Conservation (phyloP, 2,888 invertebrate species). For the Metalampra italica region DNA sequence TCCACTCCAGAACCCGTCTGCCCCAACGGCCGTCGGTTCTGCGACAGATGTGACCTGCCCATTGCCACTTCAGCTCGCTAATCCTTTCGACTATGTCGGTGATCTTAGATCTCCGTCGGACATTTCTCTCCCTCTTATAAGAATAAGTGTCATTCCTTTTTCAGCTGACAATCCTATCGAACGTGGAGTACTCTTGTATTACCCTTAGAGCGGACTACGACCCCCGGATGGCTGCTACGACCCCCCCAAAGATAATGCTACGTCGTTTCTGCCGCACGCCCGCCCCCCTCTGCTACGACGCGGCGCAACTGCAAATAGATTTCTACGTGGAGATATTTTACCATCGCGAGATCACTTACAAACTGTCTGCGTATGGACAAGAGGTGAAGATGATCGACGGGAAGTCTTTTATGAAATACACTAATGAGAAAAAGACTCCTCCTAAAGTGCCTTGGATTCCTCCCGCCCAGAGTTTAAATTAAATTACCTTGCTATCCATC, state of each 20-base stretch:
- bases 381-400: slow-evolving; percentile 19
- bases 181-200: slow-evolving; percentile 1
- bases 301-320: slow-evolving; percentile 28
- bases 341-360: slow-evolving; percentile 14
- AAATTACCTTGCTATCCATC: too few species aligned
- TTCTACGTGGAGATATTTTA: slow-evolving; percentile 34
- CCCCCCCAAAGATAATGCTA: background rate
- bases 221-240: background rate
- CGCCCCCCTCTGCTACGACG: slow-evolving; percentile 26
- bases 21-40: too few species aligned
- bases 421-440: background rate
- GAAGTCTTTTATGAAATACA: slow-evolving; percentile 10
- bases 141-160: background rate
- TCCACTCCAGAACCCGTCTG: too few species aligned
- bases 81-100: too few species aligned
- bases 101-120: too few species aligned
- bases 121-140: too few species aligned
- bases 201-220: background rate
- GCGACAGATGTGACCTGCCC: too few species aligned
- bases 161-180: background rate
- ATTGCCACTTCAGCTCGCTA: too few species aligned
- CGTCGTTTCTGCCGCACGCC: slow-evolving; percentile 24
- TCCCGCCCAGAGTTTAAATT: background rate
- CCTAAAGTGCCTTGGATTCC: background rate
- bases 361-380: slow-evolving; percentile 26